These are phyloP conservation scores for Chionomys nivalis DNA, from an alignment of 2,113 vertebrate species.

Conservation along the genomic window DNA sequence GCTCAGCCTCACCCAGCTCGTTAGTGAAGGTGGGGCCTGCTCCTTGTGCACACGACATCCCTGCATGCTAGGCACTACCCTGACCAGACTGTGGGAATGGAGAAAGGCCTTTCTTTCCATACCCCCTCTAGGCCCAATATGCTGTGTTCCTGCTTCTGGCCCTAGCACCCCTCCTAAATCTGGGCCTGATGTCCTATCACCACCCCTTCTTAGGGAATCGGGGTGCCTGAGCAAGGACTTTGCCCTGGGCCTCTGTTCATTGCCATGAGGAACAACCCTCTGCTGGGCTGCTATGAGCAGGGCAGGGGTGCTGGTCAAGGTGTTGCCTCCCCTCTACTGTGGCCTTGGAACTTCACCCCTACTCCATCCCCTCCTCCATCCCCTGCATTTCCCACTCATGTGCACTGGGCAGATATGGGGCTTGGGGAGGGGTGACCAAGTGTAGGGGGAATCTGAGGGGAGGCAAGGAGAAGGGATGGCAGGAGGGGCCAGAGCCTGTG, in stretches of 20 bases:
- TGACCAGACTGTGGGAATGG: neutral
- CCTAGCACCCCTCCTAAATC: neutral
- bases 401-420: neutral
- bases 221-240: neutral
- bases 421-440: conserved; percentile 28
- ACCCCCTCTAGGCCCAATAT: neutral
- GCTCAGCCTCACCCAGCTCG: neutral
- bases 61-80: neutral
- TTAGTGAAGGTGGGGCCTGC: neutral
- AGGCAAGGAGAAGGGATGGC: neutral
- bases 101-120: neutral
- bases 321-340: neutral
- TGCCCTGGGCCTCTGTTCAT: neutral
- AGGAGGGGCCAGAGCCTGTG: neutral
- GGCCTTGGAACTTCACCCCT: conserved; percentile 27
- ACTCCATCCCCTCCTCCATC: conserved; percentile 2
- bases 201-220: neutral
- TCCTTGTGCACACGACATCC: neutral
- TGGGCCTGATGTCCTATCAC: neutral
- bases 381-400: conserved; percentile 50
- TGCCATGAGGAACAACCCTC: neutral
- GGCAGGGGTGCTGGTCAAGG: neutral
- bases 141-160: neutral
- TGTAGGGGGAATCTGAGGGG: neutral
- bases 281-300: neutral